Percentiles rank a stretch among this genome's conserved stretches.
Conservation (phyloP, 1,140 invertebrate genomes). For the Anthonomus grandis region DNA sequence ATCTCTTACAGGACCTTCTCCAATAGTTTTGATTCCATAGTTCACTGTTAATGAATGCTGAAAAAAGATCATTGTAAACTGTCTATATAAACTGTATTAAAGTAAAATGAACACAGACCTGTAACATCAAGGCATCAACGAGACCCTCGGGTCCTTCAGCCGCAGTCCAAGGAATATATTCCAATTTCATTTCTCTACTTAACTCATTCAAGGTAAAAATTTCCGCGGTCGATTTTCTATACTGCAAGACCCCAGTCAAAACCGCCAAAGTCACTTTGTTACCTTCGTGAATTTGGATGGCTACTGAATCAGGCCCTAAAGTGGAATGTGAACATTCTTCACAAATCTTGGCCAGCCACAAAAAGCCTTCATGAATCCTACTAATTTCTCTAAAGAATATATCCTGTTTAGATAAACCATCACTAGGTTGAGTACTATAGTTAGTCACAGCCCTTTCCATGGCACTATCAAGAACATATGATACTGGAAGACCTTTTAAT, state of each 20-base stretch:
- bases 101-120: slow-evolving; percentile 44
- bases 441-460: slow-evolving; percentile 58
- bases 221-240: slow-evolving; percentile 56
- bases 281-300: slow-evolving; percentile 54
- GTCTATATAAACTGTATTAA: neutral
- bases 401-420: slow-evolving; percentile 63
- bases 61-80: slow-evolving; percentile 11
- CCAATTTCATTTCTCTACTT: slow-evolving; percentile 45
- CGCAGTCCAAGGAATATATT: slow-evolving; percentile 67
- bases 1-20: slow-evolving; percentile 52
- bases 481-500: slow-evolving; percentile 63
- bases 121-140: slow-evolving; percentile 53
- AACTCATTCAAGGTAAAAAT: slow-evolving; percentile 50
- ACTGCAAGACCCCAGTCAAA: slow-evolving; percentile 58
- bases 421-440: slow-evolving; percentile 49
- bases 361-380: slow-evolving; percentile 55
- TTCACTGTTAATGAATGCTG: slow-evolving; percentile 57
- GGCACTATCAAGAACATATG: slow-evolving; percentile 52
- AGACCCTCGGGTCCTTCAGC: slow-evolving; percentile 54
- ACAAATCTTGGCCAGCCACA: slow-evolving; percentile 53
- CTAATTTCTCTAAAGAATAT: slow-evolving; percentile 70
- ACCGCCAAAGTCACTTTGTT: slow-evolving; percentile 57
- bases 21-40: slow-evolving; percentile 56
- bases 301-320: slow-evolving; percentile 53
- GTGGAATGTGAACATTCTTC: slow-evolving; percentile 56